Base-by-base conservation (phyloP, 2,797 vertebrate genomes). In the Triplophysa bombifrons region DNA sequence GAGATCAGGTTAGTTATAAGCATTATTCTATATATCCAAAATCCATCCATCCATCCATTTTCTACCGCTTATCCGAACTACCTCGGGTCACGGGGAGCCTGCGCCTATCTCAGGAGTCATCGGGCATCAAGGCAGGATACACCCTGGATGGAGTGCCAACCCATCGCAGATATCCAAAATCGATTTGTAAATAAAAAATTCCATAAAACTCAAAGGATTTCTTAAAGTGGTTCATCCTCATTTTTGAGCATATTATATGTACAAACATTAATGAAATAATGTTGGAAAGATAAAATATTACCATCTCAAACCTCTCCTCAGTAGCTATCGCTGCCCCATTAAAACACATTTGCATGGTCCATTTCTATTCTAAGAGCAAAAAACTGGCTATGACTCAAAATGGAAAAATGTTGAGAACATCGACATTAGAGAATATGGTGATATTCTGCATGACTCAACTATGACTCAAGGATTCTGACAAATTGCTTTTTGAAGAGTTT, bases 331-430 rank as follows among this genome's bases (percentile, higher is more conserved):
- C 68, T 38, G 46, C 71, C 58, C 68, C 64, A 58, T 71, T 53
- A 25, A 72, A 34, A 20, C 20, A 7, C 8, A 22, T 71, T 50
- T 34, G 50, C 48, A 16, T 6, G 1, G 50, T 16, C 76, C 64
- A 71, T 78, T 78, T 71, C 71, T 70, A 63, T 34, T 34, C 22
- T 53, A 72, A 78, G 76, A n/a, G 25, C n/a, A 50, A 67, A 58
- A 78, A 64, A 78, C 44, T 78, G 68, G 10, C 20, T 44, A 48
- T 71, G 67, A 78, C 27, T 71, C 20, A 55, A 44, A 71, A 71
- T 63, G 46, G 30, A 41, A 71, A 53, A 71, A 63, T 48, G 61
- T 30, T 16, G 16, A 78, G 50, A 58, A 63, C 50, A 6, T 63
- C 11, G 53, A 58, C 20, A 44, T 63, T 78, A n/a, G 30, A 51